These are phyloP conservation scores for Phoeniculus purpureus DNA, from an alignment of 2,797 vertebrate species.

Conservation along the genomic window DNA sequence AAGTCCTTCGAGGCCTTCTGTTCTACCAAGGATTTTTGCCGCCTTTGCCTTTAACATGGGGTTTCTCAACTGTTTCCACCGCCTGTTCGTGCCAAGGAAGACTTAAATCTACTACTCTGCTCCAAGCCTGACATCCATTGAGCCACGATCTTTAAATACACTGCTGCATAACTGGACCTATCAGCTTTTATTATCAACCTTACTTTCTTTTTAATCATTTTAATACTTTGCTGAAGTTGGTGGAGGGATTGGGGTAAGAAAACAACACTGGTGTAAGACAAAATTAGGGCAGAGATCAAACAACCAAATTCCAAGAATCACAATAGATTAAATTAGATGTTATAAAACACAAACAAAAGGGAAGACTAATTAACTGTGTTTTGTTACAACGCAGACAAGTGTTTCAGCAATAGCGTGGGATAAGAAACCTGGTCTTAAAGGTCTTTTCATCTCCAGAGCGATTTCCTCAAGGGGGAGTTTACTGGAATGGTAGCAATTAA, in stretches of 20 bases:
- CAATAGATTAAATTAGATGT: neutral
- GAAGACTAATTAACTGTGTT: neutral
- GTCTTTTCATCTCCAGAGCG: neutral
- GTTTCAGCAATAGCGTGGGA: neutral
- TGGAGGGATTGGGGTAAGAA: neutral
- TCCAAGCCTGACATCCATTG: neutral
- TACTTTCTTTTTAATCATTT: constrained; percentile 12
- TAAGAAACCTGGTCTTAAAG: neutral
- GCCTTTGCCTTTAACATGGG: neutral
- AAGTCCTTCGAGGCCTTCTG: neutral
- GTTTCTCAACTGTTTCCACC: neutral
- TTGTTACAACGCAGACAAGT: neutral
- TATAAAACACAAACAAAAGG: neutral
- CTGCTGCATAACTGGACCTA: neutral
- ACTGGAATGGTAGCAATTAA: neutral
- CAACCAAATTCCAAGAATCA: neutral
- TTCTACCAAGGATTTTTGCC: neutral
- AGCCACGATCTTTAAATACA: constrained; percentile 9
- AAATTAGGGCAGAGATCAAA: neutral
- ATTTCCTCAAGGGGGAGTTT: constrained; percentile 19
- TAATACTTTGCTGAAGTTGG: neutral
- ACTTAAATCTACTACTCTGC: neutral
- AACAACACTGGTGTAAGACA: neutral
- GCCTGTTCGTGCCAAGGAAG: neutral
- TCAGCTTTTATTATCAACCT: constrained; percentile 3